These are phyloP conservation scores for Oophaga pumilio DNA, from an alignment of 2,113 vertebrate species.

Conservation along the genomic window DNA sequence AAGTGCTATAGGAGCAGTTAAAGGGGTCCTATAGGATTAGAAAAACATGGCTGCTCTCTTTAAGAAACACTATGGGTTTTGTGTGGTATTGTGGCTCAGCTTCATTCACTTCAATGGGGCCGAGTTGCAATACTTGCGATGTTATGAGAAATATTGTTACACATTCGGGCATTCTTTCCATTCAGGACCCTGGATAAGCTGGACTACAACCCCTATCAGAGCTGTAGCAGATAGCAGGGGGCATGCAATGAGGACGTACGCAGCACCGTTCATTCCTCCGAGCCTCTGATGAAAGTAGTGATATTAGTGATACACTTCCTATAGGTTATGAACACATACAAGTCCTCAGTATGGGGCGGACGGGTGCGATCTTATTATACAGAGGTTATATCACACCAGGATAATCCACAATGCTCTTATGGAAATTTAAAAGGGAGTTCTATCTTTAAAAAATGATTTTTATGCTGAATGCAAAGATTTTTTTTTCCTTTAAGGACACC, in stretches of 20 bases:
- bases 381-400: background rate
- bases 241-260: background rate
- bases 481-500: background rate
- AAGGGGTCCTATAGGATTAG: background rate
- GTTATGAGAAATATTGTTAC: no score
- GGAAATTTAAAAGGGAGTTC: no score
- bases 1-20: no score
- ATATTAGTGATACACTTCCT: background rate
- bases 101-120: no score
- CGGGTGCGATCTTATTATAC: background rate
- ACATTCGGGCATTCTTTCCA: no score
- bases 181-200: no score
- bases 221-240: background rate
- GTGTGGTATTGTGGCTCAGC: background rate
- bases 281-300: background rate
- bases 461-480: no score
- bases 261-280: background rate
- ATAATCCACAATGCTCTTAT: background rate
- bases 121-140: no score
- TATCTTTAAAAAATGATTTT: no score
- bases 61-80: no score
- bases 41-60: no score
- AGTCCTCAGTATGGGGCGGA: background rate
- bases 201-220: no score
- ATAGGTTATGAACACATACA: background rate